Evolutionary conservation across 2,888 invertebrate species (phyloP).

Genomic region (Apotomis capreana): DNA sequence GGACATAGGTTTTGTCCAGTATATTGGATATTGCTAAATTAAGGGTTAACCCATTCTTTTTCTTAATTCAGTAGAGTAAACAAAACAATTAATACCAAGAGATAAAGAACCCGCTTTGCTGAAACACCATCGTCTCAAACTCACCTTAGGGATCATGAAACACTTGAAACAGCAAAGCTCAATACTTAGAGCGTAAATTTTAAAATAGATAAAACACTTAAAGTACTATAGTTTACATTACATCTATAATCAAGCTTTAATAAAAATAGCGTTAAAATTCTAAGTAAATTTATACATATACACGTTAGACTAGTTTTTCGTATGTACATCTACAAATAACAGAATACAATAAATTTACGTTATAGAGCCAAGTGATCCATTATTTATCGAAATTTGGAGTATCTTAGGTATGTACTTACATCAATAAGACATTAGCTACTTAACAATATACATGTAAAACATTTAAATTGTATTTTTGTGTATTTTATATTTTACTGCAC

Average conservation of each 20-base stretch:
- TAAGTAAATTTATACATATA: slow-evolving; percentile 52
- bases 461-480: too few species aligned
- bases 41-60: too few species aligned
- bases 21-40: too few species aligned
- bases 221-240: slow-evolving; percentile 50
- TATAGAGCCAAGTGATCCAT: slow-evolving; percentile 28
- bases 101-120: not conserved
- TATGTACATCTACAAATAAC: slow-evolving; percentile 34
- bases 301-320: slow-evolving; percentile 58
- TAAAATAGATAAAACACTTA: slow-evolving; percentile 58
- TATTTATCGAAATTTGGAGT: not conserved
- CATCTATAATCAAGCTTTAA: slow-evolving; percentile 60
- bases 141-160: slow-evolving; percentile 43
- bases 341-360: not conserved
- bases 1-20: too few species aligned
- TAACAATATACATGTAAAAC: too few species aligned
- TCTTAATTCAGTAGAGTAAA: too few species aligned
- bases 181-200: slow-evolving; percentile 36
- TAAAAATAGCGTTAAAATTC: slow-evolving; percentile 49
- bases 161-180: slow-evolving; percentile 54
- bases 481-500: too few species aligned
- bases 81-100: not conserved
- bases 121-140: slow-evolving; percentile 11
- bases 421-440: too few species aligned
- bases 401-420: too few species aligned